Evolutionary conservation across 2,888 invertebrate genomes (phyloP).

Genomic region (Meloe dianella): DNA sequence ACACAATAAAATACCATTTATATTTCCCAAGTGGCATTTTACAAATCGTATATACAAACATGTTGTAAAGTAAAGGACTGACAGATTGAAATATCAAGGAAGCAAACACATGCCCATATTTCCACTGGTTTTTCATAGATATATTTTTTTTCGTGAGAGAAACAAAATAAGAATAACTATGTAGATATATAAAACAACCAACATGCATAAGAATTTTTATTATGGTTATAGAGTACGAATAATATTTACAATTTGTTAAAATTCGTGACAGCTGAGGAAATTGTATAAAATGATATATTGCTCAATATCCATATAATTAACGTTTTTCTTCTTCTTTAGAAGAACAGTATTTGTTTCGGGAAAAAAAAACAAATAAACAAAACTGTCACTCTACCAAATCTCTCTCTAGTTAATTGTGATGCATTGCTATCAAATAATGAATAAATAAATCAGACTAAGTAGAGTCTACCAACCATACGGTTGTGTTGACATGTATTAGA

Average conservation of each 20-base stretch:
- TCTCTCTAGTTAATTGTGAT: slow-evolving; percentile 37
- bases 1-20: slow-evolving; percentile 47
- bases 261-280: slow-evolving; percentile 1
- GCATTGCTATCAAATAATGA: slow-evolving; percentile 38
- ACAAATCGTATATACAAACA: slow-evolving; percentile 52
- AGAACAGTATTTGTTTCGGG: background rate
- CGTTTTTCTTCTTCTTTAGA: background rate
- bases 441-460: slow-evolving; percentile 28
- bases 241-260: slow-evolving; percentile 1
- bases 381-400: slow-evolving; percentile 36
- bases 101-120: background rate
- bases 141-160: background rate
- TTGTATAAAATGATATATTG: background rate
- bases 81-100: slow-evolving; percentile 47
- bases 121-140: background rate
- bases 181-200: background rate
- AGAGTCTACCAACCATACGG: slow-evolving; percentile 22
- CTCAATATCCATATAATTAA: slow-evolving; percentile 4
- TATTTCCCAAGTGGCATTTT: slow-evolving; percentile 50
- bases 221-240: background rate
- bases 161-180: background rate
- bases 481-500: slow-evolving; percentile 22
- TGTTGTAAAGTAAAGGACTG: slow-evolving; percentile 51
- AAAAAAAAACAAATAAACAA: slow-evolving; percentile 25
- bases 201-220: slow-evolving; percentile 3